Conservation (phyloP, 2,113 vertebrate genomes). For the Spilogale gracilis region DNA sequence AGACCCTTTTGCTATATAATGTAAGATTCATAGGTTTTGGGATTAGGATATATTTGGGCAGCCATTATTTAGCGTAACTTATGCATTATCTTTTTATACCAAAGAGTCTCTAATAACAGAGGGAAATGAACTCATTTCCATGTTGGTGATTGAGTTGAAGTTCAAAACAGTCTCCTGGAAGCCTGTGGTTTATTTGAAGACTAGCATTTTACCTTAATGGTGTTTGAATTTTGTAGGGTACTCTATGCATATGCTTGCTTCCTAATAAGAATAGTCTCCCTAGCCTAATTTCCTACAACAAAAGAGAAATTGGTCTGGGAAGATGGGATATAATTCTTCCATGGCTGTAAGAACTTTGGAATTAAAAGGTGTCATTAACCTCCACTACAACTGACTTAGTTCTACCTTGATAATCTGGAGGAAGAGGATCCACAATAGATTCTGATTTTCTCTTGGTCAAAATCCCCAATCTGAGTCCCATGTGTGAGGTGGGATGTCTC, state of each 20-base stretch:
- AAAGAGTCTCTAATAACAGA: neutral
- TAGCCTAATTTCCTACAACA: neutral
- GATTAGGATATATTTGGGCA: neutral
- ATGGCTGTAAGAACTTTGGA: neutral
- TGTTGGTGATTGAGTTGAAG: neutral
- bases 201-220: neutral
- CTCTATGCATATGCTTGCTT: neutral
- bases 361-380: neutral
- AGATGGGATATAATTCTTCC: neutral
- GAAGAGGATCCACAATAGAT: neutral
- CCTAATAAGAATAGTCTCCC: neutral
- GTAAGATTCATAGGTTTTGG: neutral
- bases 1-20: neutral
- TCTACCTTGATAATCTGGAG: neutral
- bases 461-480: neutral
- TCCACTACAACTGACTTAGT: neutral
- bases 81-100: neutral
- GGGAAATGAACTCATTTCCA: neutral
- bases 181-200: neutral
- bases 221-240: neutral
- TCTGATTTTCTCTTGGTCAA: neutral
- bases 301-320: conserved; percentile 4
- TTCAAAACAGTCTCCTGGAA: neutral
- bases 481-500: neutral
- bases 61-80: neutral